Evolutionary conservation across 1,140 invertebrate genomes (phyloP).

Genomic region (Drosophila cardini): DNA sequence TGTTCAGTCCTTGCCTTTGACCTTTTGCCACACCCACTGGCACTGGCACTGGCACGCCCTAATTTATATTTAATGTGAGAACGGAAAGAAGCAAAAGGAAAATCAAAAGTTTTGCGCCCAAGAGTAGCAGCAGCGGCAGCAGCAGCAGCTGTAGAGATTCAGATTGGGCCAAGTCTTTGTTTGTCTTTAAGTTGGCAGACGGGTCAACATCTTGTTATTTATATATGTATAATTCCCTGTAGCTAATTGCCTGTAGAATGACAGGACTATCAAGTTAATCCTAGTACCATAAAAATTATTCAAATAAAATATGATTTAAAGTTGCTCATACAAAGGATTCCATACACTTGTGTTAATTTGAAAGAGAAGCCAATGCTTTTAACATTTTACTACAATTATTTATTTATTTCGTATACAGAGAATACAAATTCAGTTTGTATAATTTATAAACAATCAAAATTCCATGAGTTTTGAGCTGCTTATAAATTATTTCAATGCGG

Average conservation of each 20-base stretch:
- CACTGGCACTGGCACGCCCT: conserved; percentile 25
- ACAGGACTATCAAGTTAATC: conserved; percentile 14
- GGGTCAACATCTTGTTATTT: conserved; percentile 59
- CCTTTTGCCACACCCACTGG: conserved; percentile 3
- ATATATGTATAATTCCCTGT: conserved; percentile 66
- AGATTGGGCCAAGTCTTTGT: conserved; percentile 12
- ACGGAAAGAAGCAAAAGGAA: conserved; percentile 23
- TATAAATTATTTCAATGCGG: conserved; percentile 16
- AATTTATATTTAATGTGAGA: conserved; percentile 77
- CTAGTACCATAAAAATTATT: not conserved
- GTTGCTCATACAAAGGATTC: too few species aligned
- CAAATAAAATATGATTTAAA: too few species aligned
- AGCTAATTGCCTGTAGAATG: conserved; percentile 31
- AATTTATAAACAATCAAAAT: conserved; percentile 30
- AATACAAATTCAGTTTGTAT: not conserved
- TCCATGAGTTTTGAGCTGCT: conserved; percentile 23
- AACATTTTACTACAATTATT: not conserved
- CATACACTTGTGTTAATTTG: too few species aligned
- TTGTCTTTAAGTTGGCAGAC: conserved; percentile 57
- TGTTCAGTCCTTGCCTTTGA: conserved; percentile 29
- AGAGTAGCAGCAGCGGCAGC: conserved; percentile 30
- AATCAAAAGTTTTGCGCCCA: conserved; percentile 5
- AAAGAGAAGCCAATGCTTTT: not conserved
- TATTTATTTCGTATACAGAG: too few species aligned
- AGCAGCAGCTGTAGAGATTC: conserved; percentile 28